A percentile compares a stretch with the other conserved stretches of the same genome.
Evolutionary conservation across 2,888 invertebrate species (phyloP).

Genomic region (Philopedon plagiatum): DNA sequence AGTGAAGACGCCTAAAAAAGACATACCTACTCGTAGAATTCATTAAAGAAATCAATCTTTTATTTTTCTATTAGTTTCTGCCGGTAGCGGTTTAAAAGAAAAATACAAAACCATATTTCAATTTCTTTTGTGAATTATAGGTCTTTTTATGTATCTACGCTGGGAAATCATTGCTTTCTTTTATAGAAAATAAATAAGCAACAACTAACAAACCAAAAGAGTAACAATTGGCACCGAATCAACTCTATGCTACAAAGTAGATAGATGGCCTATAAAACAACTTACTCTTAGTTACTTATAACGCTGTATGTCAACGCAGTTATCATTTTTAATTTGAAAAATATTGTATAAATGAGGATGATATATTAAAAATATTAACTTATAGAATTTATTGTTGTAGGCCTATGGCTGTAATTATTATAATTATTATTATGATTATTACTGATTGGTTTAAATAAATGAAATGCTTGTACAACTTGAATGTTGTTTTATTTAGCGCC

Average conservation of each 20-base stretch:
- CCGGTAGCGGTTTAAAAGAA: too few relatives aligned
- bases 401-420: conserved; percentile 65
- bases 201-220: too few relatives aligned
- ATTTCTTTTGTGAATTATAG: too few relatives aligned
- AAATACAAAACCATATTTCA: too few relatives aligned
- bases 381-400: conserved; percentile 65
- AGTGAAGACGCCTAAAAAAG: too few relatives aligned
- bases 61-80: too few relatives aligned
- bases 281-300: conserved; percentile 15
- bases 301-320: conserved; percentile 17
- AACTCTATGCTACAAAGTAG: conserved; percentile 31
- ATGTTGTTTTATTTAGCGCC: conserved; percentile 13
- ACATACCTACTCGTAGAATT: too few relatives aligned
- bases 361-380: conserved; percentile 58
- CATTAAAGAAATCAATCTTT: too few relatives aligned
- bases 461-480: conserved; percentile 65
- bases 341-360: conserved; percentile 57
- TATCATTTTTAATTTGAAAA: conserved; percentile 43
- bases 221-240: too few relatives aligned
- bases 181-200: too few relatives aligned
- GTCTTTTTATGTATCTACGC: too few relatives aligned
- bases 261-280: conserved; percentile 58
- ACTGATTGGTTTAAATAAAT: conserved; percentile 65
- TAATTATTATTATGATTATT: conserved; percentile 62
- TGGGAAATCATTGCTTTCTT: too few relatives aligned